Conservation (phyloP, 1,140 invertebrate genomes). For the Drosophila pachea region DNA sequence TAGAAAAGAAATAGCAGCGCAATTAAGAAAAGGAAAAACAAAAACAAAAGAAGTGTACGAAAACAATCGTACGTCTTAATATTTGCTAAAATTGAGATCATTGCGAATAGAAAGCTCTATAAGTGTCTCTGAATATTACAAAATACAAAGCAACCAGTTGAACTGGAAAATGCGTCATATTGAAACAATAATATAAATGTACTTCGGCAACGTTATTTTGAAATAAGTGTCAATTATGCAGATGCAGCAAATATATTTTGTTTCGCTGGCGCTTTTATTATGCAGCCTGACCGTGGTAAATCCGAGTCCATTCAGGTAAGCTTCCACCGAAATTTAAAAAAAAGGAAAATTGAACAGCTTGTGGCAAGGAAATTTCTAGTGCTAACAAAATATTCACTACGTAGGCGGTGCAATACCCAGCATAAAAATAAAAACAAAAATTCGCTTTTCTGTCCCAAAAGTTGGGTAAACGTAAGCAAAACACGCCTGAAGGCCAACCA, state of each 20-base stretch:
- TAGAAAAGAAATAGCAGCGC: constrained; percentile 6
- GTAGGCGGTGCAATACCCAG: constrained; percentile 5
- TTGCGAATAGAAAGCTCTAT: neutral
- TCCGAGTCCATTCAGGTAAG: constrained; percentile 27
- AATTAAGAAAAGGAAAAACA: constrained; percentile 19
- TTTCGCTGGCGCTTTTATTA: constrained; percentile 28
- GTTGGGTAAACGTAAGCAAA: constrained; percentile 8
- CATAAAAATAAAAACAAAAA: neutral
- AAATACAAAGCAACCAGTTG: constrained; percentile 4
- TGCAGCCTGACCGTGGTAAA: constrained; percentile 24
- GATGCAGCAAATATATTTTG: constrained; percentile 15
- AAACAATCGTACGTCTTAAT: constrained; percentile 16
- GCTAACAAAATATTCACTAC: constrained; percentile 4
- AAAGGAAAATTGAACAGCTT: neutral
- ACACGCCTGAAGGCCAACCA: neutral
- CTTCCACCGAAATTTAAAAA: neutral
- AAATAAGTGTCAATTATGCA: constrained; percentile 34
- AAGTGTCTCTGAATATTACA: neutral
- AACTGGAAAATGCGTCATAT: constrained; percentile 29
- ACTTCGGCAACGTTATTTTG: constrained; percentile 26
- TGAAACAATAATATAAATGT: constrained; percentile 3
- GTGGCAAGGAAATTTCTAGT: constrained; percentile 21
- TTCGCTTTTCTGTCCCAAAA: constrained; percentile 9
- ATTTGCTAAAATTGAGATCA: constrained; percentile 8
- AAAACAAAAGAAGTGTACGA: constrained; percentile 32